phyloP scores from a whole-genome alignment of 2,888 invertebrate genomes.

The Leucoma salicis region DNA sequence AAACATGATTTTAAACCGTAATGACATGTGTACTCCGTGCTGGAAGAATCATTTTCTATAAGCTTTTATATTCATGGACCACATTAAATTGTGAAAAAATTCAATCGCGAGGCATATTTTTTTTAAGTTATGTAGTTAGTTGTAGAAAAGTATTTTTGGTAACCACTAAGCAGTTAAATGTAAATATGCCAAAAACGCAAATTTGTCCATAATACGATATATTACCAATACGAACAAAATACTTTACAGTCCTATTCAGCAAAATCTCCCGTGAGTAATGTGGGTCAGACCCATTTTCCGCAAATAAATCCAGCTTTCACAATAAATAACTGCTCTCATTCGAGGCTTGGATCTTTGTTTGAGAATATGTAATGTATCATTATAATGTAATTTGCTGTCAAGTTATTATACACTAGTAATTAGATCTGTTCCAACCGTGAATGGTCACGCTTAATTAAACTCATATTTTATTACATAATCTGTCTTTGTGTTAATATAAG shows the following conservation, averaged over 20 bases:
- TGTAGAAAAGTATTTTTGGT: too few species aligned
- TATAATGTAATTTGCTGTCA: constrained; percentile 22
- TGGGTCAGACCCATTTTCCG: constrained; percentile 73
- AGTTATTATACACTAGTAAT: constrained; percentile 30
- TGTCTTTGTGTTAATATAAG: too few species aligned
- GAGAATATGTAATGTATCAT: constrained; percentile 41
- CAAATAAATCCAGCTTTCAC: constrained; percentile 73
- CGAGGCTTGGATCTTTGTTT: constrained; percentile 44
- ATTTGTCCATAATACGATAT: constrained; percentile 57
- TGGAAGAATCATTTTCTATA: too few species aligned
- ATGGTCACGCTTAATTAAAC: background rate
- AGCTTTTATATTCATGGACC: too few species aligned
- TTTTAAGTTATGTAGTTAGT: too few species aligned
- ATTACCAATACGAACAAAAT: constrained; percentile 62
- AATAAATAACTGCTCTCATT: constrained; percentile 65
- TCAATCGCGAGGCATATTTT: too few species aligned
- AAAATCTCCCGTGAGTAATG: constrained; percentile 74
- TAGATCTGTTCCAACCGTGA: constrained; percentile 22
- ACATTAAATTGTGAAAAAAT: too few species aligned
- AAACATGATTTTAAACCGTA: too few species aligned
- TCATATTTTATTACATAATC: too few species aligned
- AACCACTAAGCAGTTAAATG: too few species aligned
- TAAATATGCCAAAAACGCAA: constrained; percentile 17
- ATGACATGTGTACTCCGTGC: too few species aligned
- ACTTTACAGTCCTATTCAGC: constrained; percentile 70